Conservation (phyloP, 2,797 vertebrate species). For the Buphagus erythrorhynchus region DNA sequence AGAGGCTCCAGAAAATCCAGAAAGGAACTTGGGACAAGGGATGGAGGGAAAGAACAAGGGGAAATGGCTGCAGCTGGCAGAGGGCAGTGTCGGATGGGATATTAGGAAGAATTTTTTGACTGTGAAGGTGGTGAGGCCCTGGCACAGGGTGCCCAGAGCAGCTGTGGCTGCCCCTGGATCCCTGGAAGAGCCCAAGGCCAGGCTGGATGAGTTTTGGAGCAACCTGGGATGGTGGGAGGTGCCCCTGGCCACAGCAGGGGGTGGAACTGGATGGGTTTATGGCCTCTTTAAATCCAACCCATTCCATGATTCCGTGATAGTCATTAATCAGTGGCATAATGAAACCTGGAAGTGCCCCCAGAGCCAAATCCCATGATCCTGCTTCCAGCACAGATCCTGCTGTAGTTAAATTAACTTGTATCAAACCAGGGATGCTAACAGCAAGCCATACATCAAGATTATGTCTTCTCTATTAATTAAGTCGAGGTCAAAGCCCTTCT, state of each 20-base stretch:
- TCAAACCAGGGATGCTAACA: neutral
- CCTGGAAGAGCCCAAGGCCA: neutral
- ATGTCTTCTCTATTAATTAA: neutral
- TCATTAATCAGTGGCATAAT: neutral
- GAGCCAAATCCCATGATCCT: neutral
- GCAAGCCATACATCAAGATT: neutral
- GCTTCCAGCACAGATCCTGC: neutral
- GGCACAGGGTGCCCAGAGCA: neutral
- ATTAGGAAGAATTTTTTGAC: neutral
- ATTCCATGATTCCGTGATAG: neutral
- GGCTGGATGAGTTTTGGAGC: accelerated
- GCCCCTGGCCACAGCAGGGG: neutral
- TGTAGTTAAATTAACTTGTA: neutral
- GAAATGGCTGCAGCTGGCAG: neutral
- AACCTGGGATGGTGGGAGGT: accelerated
- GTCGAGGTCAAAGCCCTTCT: neutral
- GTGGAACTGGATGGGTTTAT: neutral
- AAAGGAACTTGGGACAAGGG: neutral
- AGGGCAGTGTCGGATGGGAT: neutral
- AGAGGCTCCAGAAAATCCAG: neutral
- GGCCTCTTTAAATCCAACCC: neutral
- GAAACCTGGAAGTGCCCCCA: neutral
- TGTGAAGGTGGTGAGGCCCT: accelerated
- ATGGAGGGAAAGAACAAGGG: neutral
- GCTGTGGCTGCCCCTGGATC: neutral